Base-by-base conservation (phyloP, 2,888 invertebrate species). In the Axea sp. region DNA sequence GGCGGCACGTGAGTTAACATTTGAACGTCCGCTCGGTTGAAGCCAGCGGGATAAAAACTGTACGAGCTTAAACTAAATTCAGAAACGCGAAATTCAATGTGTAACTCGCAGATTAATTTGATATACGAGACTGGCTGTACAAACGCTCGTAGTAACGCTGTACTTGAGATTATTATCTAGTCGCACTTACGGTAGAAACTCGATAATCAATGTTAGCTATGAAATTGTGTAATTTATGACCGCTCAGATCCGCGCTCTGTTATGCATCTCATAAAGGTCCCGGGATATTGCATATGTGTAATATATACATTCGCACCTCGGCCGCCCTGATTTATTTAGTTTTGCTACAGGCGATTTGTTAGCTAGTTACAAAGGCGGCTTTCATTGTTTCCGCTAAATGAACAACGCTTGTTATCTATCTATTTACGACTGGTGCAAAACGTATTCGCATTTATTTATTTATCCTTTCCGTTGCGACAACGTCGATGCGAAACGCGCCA, bases 161-260 rank as follows among this genome's bases (percentile, higher is more conserved):
- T 43, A 67, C 55, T 67, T 65, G 19, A 65, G 65, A 67, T 55
- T 55, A 51, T 65, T 67, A 55, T 67, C 65, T 53, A 55, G 15
- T 57, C 19, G 51, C 39, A 59, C 68, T 59, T 68, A 68, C 51
- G 59, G 49, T 49, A 31, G 68, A 57, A 59, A 51, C 68, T 68
- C 57, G 68, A 68, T 68, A 59, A 68, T 59, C 68, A 68, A 67
- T 67, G 55, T 59, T 67, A 49, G 57, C 47, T 67, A 57, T 55
- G 67, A 57, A 60, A 68, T 68, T 43, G 59, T 35, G 28, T 68
- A 60, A 68, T 68, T 68, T 59, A 68, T 53, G 49, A 43, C 22
- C 30, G 59, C 35, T 53, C 43, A 45, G 59, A 68, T 51, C 17
- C 33, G 30, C 35, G 35, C 30, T 35, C 45, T 31, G 59, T 26